Percentiles rank a stretch among this genome's conserved stretches.
phyloP scores from a whole-genome alignment of 2,888 invertebrate species.

The Thereva unica region DNA sequence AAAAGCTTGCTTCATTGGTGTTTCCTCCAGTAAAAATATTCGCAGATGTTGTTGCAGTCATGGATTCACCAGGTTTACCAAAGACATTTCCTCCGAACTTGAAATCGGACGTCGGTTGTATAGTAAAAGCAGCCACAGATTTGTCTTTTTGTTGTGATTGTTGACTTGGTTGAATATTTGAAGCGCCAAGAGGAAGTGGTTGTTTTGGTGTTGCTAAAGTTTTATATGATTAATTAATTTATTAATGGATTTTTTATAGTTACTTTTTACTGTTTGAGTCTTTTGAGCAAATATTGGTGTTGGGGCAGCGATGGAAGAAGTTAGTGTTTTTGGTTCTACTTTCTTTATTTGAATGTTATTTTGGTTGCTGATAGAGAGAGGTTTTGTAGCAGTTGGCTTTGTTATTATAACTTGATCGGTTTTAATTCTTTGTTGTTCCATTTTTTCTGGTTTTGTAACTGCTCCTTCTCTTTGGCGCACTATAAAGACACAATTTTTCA shows the following conservation, averaged over 20 bases:
- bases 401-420: conserved; percentile 41
- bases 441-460: conserved; percentile 44
- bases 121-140: no score
- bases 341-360: conserved; percentile 5
- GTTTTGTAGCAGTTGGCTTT: conserved; percentile 48
- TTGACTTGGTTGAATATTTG: no score
- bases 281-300: background rate
- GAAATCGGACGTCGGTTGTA: no score
- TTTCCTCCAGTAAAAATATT: background rate
- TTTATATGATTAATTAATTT: no score
- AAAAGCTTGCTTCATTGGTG: background rate
- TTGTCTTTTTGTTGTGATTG: no score
- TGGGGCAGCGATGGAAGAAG: background rate
- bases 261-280: background rate
- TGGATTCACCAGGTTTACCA: background rate
- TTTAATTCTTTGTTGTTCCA: conserved; percentile 46
- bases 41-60: background rate
- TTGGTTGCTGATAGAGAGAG: conserved; percentile 34
- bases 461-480: conserved; percentile 47
- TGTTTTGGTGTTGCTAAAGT: no score
- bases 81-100: background rate
- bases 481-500: conserved; percentile 36
- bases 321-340: conserved; percentile 20
- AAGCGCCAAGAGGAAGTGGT: no score
- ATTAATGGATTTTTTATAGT: no score